Conservation (phyloP, 1,140 invertebrate genomes). For the Palaemon carinicauda region DNA sequence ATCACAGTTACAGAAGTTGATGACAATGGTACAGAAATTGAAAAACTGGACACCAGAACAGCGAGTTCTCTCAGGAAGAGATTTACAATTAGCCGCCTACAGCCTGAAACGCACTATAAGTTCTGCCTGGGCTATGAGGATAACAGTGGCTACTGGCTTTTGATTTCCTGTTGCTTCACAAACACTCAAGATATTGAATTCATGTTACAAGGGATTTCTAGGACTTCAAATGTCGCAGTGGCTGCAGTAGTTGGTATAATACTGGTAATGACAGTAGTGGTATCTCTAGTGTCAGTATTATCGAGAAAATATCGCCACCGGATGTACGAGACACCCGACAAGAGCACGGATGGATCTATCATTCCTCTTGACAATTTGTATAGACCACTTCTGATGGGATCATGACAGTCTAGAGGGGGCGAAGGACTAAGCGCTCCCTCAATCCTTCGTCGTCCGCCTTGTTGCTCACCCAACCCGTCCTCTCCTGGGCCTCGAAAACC, state of each 20-base stretch:
- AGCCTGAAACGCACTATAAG: slow-evolving; percentile 65
- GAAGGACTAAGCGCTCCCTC: slow-evolving; percentile 9
- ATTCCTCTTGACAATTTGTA: slow-evolving; percentile 49
- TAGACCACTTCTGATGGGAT: slow-evolving; percentile 41
- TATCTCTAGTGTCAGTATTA: slow-evolving; percentile 62
- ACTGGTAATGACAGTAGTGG: slow-evolving; percentile 60
- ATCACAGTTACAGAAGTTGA: slow-evolving; percentile 63
- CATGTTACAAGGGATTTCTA: slow-evolving; percentile 62
- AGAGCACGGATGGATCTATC: slow-evolving; percentile 28
- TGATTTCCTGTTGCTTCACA: slow-evolving; percentile 65
- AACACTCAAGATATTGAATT: slow-evolving; percentile 60
- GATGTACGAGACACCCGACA: slow-evolving; percentile 64
- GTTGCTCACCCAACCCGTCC: slow-evolving; percentile 33
- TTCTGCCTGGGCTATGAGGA: slow-evolving; percentile 66
- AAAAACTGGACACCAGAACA: slow-evolving; percentile 63
- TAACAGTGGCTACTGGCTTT: slow-evolving; percentile 59
- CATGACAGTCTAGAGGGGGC: slow-evolving; percentile 47
- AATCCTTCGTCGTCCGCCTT: slow-evolving; percentile 31
- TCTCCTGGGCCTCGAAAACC: slow-evolving; percentile 30
- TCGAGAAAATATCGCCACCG: slow-evolving; percentile 63
- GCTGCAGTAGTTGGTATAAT: slow-evolving; percentile 63
- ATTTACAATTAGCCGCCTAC: slow-evolving; percentile 66
- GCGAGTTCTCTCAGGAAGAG: slow-evolving; percentile 59
- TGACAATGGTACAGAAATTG: slow-evolving; percentile 61
- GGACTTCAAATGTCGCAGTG: slow-evolving; percentile 63